Evolutionary conservation across 2,113 vertebrate species (phyloP).

Genomic region (Salvelinus alpinus): DNA sequence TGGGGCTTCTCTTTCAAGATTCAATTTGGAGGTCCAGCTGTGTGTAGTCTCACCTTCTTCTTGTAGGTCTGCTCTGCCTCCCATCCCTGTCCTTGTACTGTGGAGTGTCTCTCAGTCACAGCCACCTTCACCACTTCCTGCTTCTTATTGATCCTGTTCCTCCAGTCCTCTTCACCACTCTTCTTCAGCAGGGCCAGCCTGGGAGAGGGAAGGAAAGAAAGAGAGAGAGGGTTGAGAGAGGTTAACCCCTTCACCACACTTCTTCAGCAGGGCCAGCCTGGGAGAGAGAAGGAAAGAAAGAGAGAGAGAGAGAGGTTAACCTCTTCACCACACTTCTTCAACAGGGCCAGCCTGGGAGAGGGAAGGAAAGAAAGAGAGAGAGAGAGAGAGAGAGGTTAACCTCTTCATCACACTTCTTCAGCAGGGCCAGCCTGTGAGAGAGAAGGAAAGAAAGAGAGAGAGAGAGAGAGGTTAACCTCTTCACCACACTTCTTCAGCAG

Average conservation of each 20-base stretch:
- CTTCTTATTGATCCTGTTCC: slow-evolving; percentile 89
- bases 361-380: no score
- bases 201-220: slow-evolving; percentile 21
- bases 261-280: neutral
- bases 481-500: slow-evolving; percentile 94
- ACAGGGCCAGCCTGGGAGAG: no score
- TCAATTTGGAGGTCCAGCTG: no score
- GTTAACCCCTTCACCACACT: neutral
- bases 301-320: no score
- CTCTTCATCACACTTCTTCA: no score
- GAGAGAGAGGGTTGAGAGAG: neutral
- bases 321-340: no score
- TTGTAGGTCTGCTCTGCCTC: slow-evolving; percentile 82
- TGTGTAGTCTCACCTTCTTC: slow-evolving; percentile 79
- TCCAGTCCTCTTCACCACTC: slow-evolving; percentile 97
- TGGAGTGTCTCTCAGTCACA: slow-evolving; percentile 58
- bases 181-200: slow-evolving; percentile 94
- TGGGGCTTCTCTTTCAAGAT: no score
- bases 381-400: no score
- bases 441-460: no score
- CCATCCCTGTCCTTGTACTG: slow-evolving; percentile 55
- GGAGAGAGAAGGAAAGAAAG: no score
- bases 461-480: slow-evolving; percentile 64
- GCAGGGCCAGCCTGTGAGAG: no score
- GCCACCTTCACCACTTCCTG: slow-evolving; percentile 81